Evolutionary conservation across 2,113 vertebrate genomes (phyloP), one percentile per base, ranked within the genome.

Genomic region (Crocuta crocuta): DNA sequence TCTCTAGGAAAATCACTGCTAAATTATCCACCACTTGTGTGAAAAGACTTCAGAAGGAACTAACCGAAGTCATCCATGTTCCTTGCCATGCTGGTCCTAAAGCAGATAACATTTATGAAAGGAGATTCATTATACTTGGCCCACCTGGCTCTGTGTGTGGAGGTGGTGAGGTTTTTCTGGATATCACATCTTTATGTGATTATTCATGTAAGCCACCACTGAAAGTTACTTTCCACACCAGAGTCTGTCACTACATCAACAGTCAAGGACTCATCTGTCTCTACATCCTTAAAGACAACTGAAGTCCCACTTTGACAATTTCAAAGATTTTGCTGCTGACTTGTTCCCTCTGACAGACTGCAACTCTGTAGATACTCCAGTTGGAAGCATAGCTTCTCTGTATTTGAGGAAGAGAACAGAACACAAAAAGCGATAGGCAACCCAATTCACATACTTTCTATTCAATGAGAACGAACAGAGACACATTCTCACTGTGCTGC

Each of bases 191-290:
- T 99, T 99, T 99, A 90, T 99, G 99, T 93, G 99, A 99, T 98
- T 99, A 99, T 99, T 99, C 99, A 98, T 99, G 99, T 99, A 99
- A 99, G 98, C 99, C 99, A 97, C 99, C 99, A 97, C 99, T 99
- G 98, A 99, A 99, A 99, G 99, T 99, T 98, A 99, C 99, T 97
- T 99, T 99, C 98, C 99, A 99, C 90, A 99, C 99, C 98, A 99
- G 99, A 98, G 99, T 99, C 98, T 99, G 99, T 98, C 99, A 99
- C 99, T 99, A 99, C 99, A 99, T 99, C 98, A 99, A 99, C 99
- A 99, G 99, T 98, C 99, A 99, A 98, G 99, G 99, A 98, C 99
- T 99, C 98, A 99, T 99, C 99, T 99, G 99, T 98, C 98, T 99
- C 99, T 99, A 99, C 98, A 99, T 99, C 97, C 99, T 99, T 98